These are phyloP conservation scores for Eutrigla gurnardus DNA, from an alignment of 2,797 vertebrate genomes.

Conservation along the genomic window DNA sequence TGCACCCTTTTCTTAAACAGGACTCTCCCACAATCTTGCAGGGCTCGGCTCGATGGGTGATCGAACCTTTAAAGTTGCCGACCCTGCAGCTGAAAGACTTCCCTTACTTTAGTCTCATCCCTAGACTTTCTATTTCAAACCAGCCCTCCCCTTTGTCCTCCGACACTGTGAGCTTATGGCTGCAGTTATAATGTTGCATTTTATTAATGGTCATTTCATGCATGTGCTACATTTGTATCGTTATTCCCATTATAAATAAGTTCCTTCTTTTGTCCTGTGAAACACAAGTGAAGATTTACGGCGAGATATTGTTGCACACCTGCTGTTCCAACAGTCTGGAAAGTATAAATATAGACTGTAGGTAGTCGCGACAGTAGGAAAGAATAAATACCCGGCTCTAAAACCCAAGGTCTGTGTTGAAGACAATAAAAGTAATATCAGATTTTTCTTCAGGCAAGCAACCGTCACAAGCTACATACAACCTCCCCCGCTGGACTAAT, in stretches of 20 bases:
- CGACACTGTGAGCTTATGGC: slow-evolving; percentile 20
- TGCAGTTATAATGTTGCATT: background rate
- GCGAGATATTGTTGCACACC: slow-evolving; percentile 28
- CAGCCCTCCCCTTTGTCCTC: slow-evolving; percentile 28
- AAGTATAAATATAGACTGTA: slow-evolving; percentile 52
- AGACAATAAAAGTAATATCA: slow-evolving; percentile 63
- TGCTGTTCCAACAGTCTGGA: slow-evolving; percentile 37
- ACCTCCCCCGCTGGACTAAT: slow-evolving; percentile 60
- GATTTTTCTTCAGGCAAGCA: slow-evolving; percentile 64
- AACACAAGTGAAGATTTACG: slow-evolving; percentile 3
- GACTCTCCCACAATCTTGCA: slow-evolving; percentile 34
- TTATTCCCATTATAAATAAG: slow-evolving; percentile 26
- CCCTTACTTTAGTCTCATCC: slow-evolving; percentile 20
- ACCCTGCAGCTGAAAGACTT: slow-evolving; percentile 36
- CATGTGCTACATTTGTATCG: background rate
- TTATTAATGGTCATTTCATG: slow-evolving; percentile 17
- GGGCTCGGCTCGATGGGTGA: slow-evolving; percentile 33
- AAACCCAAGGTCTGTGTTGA: slow-evolving; percentile 60
- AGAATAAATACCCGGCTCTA: slow-evolving; percentile 49
- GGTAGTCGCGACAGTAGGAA: slow-evolving; percentile 51
- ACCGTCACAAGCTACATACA: slow-evolving; percentile 23
- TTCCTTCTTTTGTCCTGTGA: slow-evolving; percentile 14
- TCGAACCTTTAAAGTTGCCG: slow-evolving; percentile 12
- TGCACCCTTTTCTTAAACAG: slow-evolving; percentile 35
- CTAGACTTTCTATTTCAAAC: slow-evolving; percentile 38